A percentile compares a stretch with the other conserved stretches of the same genome.
phyloP scores from a whole-genome alignment of 2,113 vertebrate genomes.

The Aptenodytes forsteri region DNA sequence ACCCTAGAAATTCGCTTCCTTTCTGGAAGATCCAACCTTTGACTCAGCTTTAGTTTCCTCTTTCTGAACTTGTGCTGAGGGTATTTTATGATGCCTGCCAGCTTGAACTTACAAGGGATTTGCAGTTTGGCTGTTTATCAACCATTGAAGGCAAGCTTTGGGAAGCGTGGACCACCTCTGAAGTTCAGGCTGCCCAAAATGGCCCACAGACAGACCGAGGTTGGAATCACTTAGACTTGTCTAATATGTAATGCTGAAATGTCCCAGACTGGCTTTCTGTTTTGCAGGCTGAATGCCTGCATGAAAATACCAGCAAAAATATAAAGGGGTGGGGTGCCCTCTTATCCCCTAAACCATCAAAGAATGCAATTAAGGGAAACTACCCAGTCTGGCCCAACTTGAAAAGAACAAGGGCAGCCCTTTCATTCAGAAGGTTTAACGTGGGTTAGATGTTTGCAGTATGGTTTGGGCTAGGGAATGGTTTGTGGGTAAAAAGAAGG shows the following conservation, averaged over 20 bases:
- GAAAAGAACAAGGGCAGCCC: not conserved
- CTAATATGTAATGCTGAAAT: not conserved
- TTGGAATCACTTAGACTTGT: not conserved
- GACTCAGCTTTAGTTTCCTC: not conserved
- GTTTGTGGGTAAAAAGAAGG: not conserved
- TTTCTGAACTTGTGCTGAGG: not conserved
- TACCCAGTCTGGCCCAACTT: not conserved
- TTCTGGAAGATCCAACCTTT: not conserved
- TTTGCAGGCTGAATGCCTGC: not conserved
- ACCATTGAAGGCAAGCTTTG: not conserved
- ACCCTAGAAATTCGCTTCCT: not conserved
- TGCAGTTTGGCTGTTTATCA: not conserved
- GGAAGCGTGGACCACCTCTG: not conserved
- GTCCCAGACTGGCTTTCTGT: not conserved
- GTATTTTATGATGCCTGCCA: not conserved
- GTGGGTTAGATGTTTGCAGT: not conserved
- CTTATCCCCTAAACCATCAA: not conserved
- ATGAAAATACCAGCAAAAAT: not conserved
- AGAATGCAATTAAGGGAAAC: not conserved
- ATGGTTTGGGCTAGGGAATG: not conserved
- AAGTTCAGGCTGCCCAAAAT: not conserved
- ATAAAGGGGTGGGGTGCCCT: not conserved
- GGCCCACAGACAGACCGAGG: not conserved
- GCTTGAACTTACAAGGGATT: not conserved
- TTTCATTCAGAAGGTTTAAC: not conserved